Percentiles rank a stretch among this genome's conserved stretches.
Evolutionary conservation across 2,113 vertebrate genomes (phyloP).

Genomic region (Myotis lucifugus): DNA sequence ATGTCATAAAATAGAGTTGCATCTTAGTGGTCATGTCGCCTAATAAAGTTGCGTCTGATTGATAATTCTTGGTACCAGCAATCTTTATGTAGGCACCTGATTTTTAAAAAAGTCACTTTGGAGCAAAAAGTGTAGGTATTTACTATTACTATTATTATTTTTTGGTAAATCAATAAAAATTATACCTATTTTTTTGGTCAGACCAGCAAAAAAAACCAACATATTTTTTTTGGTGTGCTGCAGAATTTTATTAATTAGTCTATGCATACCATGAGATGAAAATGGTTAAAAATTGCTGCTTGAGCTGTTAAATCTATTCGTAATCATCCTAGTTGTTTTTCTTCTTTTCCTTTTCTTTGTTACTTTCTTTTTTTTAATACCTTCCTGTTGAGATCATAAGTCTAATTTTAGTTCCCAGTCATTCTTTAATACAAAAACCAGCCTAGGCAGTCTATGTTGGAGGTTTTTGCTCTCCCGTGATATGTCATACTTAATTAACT

Average conservation of each 20-base stretch:
- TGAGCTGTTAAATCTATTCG: neutral
- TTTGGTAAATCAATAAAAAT: neutral
- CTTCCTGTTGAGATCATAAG: neutral
- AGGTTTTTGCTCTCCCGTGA: conserved; percentile 71
- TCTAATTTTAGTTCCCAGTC: conserved; percentile 58
- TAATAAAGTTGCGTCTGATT: neutral
- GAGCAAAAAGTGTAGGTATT: neutral
- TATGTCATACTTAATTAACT: conserved; percentile 80
- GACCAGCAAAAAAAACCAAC: neutral
- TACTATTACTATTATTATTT: neutral
- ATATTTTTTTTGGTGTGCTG: neutral
- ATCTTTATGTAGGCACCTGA: neutral
- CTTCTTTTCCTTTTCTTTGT: conserved; percentile 3
- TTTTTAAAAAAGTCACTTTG: neutral
- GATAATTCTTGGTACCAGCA: neutral
- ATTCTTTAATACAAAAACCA: conserved; percentile 57
- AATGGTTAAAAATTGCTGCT: neutral
- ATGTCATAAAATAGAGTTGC: neutral
- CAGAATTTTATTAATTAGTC: neutral
- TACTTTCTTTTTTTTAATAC: conserved; percentile 46
- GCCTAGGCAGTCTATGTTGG: conserved; percentile 46
- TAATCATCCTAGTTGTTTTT: conserved; percentile 35
- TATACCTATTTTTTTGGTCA: neutral
- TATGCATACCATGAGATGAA: neutral
- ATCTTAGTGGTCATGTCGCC: neutral